These are phyloP conservation scores for Galbula dea DNA, from an alignment of 2,113 vertebrate genomes.

Conservation along the genomic window DNA sequence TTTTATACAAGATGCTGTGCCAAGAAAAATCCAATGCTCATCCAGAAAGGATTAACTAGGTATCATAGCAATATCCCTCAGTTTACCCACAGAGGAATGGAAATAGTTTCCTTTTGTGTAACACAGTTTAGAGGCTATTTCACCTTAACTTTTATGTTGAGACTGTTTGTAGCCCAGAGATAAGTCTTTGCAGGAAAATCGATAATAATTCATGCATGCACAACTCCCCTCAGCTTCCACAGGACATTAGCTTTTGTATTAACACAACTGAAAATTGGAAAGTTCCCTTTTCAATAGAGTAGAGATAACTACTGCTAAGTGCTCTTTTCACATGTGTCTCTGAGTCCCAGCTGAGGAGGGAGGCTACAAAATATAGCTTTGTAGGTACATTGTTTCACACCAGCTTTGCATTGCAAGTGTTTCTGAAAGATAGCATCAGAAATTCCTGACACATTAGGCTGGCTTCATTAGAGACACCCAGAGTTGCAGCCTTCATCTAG, in stretches of 20 bases:
- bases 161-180: constrained; percentile 41
- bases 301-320: constrained; percentile 22
- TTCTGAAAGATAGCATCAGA: neutral
- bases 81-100: constrained; percentile 31
- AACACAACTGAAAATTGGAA: constrained; percentile 58
- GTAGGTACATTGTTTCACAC: neutral
- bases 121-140: constrained; percentile 38
- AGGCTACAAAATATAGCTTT: neutral
- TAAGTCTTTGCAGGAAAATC: constrained; percentile 66
- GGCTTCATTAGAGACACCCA: neutral
- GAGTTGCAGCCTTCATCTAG: neutral
- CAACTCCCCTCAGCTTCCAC: constrained; percentile 39
- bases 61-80: constrained; percentile 27
- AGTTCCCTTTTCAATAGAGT: constrained; percentile 52
- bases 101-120: constrained; percentile 46
- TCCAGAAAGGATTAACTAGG: constrained; percentile 56
- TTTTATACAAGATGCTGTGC: neutral
- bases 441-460: constrained; percentile 23
- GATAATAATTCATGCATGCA: constrained; percentile 62
- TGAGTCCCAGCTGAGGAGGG: neutral
- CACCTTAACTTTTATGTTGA: constrained; percentile 53
- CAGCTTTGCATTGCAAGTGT: neutral
- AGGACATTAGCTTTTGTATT: constrained; percentile 59
- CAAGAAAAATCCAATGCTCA: constrained; percentile 51
- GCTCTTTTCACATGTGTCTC: neutral